Percentiles rank a stretch among this genome's conserved stretches.
These are phyloP conservation scores for Coregonus ussuriensis DNA, from an alignment of 2,797 vertebrate genomes.

Conservation along the genomic window DNA sequence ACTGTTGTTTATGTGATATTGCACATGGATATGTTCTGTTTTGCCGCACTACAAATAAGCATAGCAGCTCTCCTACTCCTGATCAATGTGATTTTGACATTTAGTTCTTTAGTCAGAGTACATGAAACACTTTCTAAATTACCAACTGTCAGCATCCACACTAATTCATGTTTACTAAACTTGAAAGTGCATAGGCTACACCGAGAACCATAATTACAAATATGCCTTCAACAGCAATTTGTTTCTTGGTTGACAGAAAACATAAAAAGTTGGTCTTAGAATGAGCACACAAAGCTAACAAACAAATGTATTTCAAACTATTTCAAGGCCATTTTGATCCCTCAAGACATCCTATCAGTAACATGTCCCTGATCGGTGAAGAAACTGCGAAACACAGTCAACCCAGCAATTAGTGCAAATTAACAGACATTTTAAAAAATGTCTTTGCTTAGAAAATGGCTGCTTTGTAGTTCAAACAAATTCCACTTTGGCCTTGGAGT, in stretches of 20 bases:
- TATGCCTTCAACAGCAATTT: slow-evolving; percentile 73
- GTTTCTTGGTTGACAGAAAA: slow-evolving; percentile 71
- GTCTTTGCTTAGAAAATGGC: slow-evolving; percentile 97
- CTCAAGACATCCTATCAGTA: slow-evolving; percentile 88
- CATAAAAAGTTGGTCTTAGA: slow-evolving; percentile 74
- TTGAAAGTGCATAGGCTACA: slow-evolving; percentile 71
- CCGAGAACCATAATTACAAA: slow-evolving; percentile 75
- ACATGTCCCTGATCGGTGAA: slow-evolving; percentile 92
- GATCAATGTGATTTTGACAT: slow-evolving; percentile 62
- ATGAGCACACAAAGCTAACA: slow-evolving; percentile 67
- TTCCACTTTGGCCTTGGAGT: slow-evolving; percentile 97
- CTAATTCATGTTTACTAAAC: slow-evolving; percentile 75
- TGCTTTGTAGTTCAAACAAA: slow-evolving; percentile 98
- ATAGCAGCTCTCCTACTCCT: slow-evolving; percentile 35
- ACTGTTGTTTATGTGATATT: slow-evolving; percentile 6
- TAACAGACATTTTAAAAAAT: slow-evolving; percentile 91
- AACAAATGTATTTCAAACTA: slow-evolving; percentile 72
- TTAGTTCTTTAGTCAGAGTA: slow-evolving; percentile 53
- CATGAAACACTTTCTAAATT: slow-evolving; percentile 71
- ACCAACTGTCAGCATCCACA: slow-evolving; percentile 67
- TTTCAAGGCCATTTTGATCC: slow-evolving; percentile 80
- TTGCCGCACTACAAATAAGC: slow-evolving; percentile 36
- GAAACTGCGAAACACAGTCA: slow-evolving; percentile 89
- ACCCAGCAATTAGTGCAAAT: slow-evolving; percentile 96
- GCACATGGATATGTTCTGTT: slow-evolving; percentile 1